Base-by-base conservation (phyloP, 2,113 vertebrate genomes). In the Syngnathoides biaculeatus region DNA sequence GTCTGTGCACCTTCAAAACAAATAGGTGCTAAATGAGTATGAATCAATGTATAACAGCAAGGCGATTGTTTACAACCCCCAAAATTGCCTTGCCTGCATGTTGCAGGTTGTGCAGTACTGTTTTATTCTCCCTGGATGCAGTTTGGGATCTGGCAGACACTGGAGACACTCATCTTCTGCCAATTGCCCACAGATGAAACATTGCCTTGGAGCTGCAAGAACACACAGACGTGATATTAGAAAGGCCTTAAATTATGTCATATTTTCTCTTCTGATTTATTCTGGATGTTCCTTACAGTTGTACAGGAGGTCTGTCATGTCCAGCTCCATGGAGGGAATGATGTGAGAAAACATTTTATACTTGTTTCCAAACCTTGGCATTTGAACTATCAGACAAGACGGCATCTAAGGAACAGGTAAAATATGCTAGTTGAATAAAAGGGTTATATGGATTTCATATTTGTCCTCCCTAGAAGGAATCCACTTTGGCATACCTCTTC, bases 271-370 rank as follows among this genome's bases (percentile, higher is more conserved):
- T 45, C 1, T 50, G 19, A 53, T 35, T 17, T 0, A 55, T 63
- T 20, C 13, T 20, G 24, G 15, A 2, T 14, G 60, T 43, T 71
- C 61, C 87, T 92, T 81, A 93, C 93, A 84, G 74, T 89, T 90
- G 69, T 89, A 74, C 0, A 94, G 75, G 8, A 93, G 85, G 73
- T 93, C 88, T 47, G 91, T 92, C 72, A 94, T 71, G 71, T 94
- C 93, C 69, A 94, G 85, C 71, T 93, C 89, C 47, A 86, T 86
- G 67, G 93, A 91, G 12, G 93, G 93, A 68, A 93, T 88, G 64
- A 94, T 92, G 67, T 90, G 87, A 50, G 92, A 84, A 72, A 94
- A 94, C 92, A 92, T 93, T 79, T 93, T 94, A 42, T 89, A 94
- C 73, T 87, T 88, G 75, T 92, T 94, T 75, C 93, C 93, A 89